A percentile compares a stretch with the other conserved stretches of the same genome.
Conservation (phyloP, 2,797 vertebrate species). For the Thaleichthys pacificus region DNA sequence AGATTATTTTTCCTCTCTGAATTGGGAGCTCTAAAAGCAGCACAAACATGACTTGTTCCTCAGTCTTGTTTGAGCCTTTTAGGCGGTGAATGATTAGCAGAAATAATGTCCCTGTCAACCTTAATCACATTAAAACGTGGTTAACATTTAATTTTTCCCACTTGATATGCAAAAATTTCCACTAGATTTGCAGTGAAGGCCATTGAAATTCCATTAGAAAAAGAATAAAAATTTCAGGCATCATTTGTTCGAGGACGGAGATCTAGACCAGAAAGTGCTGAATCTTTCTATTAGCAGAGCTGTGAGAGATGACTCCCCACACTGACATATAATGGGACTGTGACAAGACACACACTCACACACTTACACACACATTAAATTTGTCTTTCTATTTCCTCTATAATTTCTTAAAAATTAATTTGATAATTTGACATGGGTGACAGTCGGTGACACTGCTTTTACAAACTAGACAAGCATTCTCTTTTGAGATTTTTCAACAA, state of each 20-base stretch:
- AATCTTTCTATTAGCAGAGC: constrained; percentile 93
- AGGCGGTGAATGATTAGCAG: constrained; percentile 99
- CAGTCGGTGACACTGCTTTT: not conserved
- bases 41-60: constrained; percentile 78
- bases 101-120: constrained; percentile 99
- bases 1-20: constrained; percentile 29
- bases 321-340: constrained; percentile 64
- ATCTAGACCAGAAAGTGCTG: constrained; percentile 94
- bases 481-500: not conserved
- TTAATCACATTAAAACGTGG: constrained; percentile 99
- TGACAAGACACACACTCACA: constrained; percentile 44
- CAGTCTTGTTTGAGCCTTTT: constrained; percentile 91
- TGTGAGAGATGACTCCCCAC: constrained; percentile 87
- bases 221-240: constrained; percentile 99
- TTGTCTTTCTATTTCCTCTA: not conserved
- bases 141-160: constrained; percentile 99
- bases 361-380: constrained; percentile 8
- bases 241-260: constrained; percentile 99
- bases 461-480: not conserved
- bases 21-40: constrained; percentile 59
- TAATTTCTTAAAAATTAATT: not conserved
- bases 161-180: constrained; percentile 99
- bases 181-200: constrained; percentile 99
- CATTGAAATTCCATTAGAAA: constrained; percentile 99
- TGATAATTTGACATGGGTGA: not conserved